phyloP scores from a whole-genome alignment of 2,888 invertebrate genomes.

The Notocelia uddmanniana region DNA sequence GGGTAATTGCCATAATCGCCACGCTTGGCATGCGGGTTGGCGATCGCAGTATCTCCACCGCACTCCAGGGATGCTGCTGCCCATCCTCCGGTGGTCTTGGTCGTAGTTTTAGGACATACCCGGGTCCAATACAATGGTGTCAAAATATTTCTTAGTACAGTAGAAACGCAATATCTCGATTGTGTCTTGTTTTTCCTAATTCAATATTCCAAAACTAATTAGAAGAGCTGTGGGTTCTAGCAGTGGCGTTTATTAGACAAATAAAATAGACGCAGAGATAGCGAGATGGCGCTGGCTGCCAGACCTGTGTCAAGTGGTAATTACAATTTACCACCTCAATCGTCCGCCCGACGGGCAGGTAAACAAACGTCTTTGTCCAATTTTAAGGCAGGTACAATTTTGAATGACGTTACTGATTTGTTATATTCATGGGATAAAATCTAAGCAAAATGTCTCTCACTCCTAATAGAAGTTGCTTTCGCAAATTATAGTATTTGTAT shows the following conservation, averaged over 20 bases:
- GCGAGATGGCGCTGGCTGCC: constrained; percentile 51
- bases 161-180: background rate
- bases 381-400: constrained; percentile 26
- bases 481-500: background rate
- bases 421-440: background rate
- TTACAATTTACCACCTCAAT: constrained; percentile 67
- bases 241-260: constrained; percentile 53
- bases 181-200: constrained; percentile 20
- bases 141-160: too few species aligned
- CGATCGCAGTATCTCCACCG: too few species aligned
- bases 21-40: too few species aligned
- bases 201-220: constrained; percentile 40
- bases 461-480: background rate
- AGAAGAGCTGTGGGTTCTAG: constrained; percentile 15
- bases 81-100: too few species aligned
- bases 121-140: too few species aligned
- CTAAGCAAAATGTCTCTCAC: background rate
- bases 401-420: constrained; percentile 8
- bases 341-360: constrained; percentile 50
- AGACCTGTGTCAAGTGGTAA: constrained; percentile 67
- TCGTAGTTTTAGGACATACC: too few species aligned
- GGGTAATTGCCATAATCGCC: too few species aligned
- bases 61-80: too few species aligned
- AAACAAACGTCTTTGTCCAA: constrained; percentile 38
- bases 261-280: constrained; percentile 47